Conservation (phyloP, 2,888 invertebrate species). For the Eucriotettix oculatus region DNA sequence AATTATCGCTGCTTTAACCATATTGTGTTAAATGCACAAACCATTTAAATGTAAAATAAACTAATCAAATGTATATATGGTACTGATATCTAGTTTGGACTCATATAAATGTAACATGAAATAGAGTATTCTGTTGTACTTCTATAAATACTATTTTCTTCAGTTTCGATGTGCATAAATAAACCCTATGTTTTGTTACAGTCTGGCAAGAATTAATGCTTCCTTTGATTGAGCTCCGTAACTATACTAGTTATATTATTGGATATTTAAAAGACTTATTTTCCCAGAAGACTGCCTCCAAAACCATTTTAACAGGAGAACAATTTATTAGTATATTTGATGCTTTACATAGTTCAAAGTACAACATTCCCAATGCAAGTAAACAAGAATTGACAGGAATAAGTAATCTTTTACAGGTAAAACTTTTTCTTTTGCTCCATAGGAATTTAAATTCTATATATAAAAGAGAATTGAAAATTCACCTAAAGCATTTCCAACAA, state of each 20-base stretch:
- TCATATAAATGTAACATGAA: too few species aligned
- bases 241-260: constrained; percentile 46
- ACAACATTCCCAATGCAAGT: background rate
- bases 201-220: constrained; percentile 62
- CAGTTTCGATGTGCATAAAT: background rate
- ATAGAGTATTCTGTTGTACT: too few species aligned
- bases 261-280: constrained; percentile 29
- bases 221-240: constrained; percentile 52
- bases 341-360: background rate
- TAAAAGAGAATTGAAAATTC: too few species aligned
- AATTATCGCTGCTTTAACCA: too few species aligned
- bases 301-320: background rate
- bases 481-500: too few species aligned
- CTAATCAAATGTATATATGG: too few species aligned
- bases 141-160: too few species aligned
- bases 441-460: background rate
- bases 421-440: background rate
- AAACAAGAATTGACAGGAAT: background rate
- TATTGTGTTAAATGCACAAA: too few species aligned
- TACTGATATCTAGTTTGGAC: too few species aligned
- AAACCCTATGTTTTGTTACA: constrained; percentile 21
- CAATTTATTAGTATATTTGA: background rate
- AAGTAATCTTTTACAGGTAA: background rate
- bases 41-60: too few species aligned
- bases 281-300: background rate